Conservation (phyloP, 2,797 vertebrate genomes). For the Staurois parvus region DNA sequence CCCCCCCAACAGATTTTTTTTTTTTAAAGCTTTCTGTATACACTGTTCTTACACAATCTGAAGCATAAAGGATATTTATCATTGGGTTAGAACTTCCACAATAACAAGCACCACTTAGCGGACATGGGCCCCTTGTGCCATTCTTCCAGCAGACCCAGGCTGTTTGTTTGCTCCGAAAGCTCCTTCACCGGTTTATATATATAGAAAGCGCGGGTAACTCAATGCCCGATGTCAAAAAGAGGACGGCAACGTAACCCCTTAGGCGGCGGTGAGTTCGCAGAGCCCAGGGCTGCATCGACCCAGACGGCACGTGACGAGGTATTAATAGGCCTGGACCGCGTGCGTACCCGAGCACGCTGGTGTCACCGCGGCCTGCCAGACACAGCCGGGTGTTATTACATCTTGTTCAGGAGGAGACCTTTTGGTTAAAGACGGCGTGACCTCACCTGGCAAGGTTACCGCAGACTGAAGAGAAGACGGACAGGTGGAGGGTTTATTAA, state of each 20-base stretch:
- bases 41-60: no score
- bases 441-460: not conserved
- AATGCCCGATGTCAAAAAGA: constrained; percentile 35
- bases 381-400: not conserved
- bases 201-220: constrained; percentile 36
- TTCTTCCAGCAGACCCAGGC: not conserved
- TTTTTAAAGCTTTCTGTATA: no score
- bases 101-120: not conserved
- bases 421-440: not conserved
- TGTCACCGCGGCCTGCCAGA: constrained; percentile 2
- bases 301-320: not conserved
- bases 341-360: not conserved
- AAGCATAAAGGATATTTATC: no score
- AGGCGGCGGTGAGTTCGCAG: constrained; percentile 3
- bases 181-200: constrained; percentile 2
- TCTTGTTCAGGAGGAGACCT: not conserved
- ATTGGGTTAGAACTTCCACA: not conserved
- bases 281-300: constrained; percentile 6
- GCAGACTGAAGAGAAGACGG: not conserved
- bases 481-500: no score
- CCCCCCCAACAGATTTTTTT: no score
- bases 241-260: constrained; percentile 23
- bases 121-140: not conserved
- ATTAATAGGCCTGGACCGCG: constrained; percentile 3
- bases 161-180: constrained; percentile 17